Evolutionary conservation across 2,888 invertebrate genomes (phyloP), one percentile per base, ranked within the genome.

Genomic region (Arenicola marina): DNA sequence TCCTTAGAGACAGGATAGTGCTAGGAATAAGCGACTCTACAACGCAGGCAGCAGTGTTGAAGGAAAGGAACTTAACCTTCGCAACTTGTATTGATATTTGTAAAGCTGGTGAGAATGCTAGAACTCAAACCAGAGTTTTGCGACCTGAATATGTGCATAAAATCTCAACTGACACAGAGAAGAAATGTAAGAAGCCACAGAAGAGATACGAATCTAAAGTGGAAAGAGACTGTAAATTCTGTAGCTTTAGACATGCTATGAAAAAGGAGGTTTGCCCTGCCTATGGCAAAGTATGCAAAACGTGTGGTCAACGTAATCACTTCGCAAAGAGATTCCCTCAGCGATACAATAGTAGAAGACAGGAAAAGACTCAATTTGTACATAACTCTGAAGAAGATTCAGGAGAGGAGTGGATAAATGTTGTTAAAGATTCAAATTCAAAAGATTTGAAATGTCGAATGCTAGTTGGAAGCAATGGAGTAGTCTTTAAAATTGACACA

Each of bases 1-100:
- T 63, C 18, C 29, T 64, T 21, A 43, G 62, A 7, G 65, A 65
- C 45, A 31, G 61, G 32, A 66, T 66, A 32, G 65, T 66, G 3
- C 45, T 66, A 18, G 65, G 62, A 3, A 55, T 64, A 7, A 15
- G 48, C 18, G 59, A 64, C 34, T 15, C 21, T 3, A 29, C 29
- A 24, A 64, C 61, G 18, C 62, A 62, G 29, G 43, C n/a, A 1
- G 24, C 21, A 21, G 53, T 64, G 2, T 45, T 64, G 26, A 26
- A 53, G 28, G 57, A 57, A 32, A 4, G 45, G 15, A 51, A 56
- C 1, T 32, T 64, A 4, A 63, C 64, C 11, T 43, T 60, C 4
- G 26, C 21, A 15, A 58, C 4, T 11, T 29, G 33, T 18, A 46
- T 57, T 11, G 32, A 31, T 18, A 51, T 51, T 7, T 51, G 51